Conservation (phyloP, 2,797 vertebrate genomes). For the Mormyrus hasselquistii region DNA sequence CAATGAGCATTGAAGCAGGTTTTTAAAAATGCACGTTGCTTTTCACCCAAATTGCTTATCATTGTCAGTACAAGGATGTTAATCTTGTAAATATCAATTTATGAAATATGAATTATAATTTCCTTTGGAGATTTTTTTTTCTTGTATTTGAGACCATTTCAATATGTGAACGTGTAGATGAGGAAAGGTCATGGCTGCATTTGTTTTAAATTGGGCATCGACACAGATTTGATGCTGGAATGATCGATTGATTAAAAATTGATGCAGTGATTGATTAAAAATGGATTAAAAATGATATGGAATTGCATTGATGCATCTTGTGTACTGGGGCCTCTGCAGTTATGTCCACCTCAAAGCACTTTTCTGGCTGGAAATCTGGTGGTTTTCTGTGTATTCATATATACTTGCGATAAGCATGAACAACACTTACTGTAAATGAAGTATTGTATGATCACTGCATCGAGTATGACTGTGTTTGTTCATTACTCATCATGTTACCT, state of each 20-base stretch:
- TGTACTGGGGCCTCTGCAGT: not conserved
- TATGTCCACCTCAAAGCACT: not conserved
- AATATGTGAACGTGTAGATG: not conserved
- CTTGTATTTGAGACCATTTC: not conserved
- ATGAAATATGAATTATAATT: not conserved
- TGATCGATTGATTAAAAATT: not conserved
- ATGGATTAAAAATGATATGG: not conserved
- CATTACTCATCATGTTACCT: not conserved
- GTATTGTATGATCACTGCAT: not conserved
- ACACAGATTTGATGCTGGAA: not conserved
- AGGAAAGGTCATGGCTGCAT: conserved; percentile 12
- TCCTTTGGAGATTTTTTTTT: not conserved
- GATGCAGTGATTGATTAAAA: not conserved
- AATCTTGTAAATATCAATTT: conserved; percentile 2
- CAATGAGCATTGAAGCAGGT: conserved; percentile 33
- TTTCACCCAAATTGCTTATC: conserved; percentile 21
- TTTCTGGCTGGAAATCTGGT: not conserved
- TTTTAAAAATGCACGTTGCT: conserved; percentile 27
- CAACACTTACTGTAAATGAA: not conserved
- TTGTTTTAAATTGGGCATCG: not conserved
- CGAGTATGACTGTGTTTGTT: not conserved
- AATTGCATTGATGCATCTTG: not conserved
- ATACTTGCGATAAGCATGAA: not conserved
- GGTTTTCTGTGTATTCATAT: not conserved
- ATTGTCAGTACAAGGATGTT: not conserved